Evolutionary conservation across 2,113 vertebrate species (phyloP), one percentile per base, ranked within the genome.

Genomic region (Halcyon senegalensis): DNA sequence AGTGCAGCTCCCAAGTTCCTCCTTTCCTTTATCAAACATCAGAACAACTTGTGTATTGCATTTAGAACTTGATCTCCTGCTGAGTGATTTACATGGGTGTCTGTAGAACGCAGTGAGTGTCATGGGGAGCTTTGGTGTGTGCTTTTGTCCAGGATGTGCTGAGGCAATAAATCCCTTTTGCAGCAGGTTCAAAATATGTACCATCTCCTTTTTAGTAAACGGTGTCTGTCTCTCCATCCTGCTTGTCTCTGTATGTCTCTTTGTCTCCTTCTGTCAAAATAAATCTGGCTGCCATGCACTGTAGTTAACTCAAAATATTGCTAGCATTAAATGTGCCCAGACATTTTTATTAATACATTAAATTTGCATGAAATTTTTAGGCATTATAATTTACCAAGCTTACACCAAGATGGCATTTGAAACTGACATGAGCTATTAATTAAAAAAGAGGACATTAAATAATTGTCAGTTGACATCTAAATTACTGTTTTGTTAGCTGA

Each of bases 271-370:
- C 88, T 96, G 94, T 96, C 94, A 94, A 53, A 96, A 96, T 97
- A 96, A 97, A 96, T 97, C 96, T 94, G 87, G 20, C 92, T 96
- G 94, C 84, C 70, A 64, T 82, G 69, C 48, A 87, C 78, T 80
- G 91, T 91, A 97, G 94, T 97, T 97, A 97, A 96, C 91, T 94
- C 97, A 96, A 97, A 97, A 97, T 97, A 96, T 73, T 93, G 84
- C 96, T 72, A 91, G 64, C 90, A 95, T 95, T 97, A 97, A 97
- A 97, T 88, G 93, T 94, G 55, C 81, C 68, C 86, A 93, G 96
- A 90, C 94, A 94, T 96, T 97, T 97, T 97, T 97, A 97, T 97
- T 95, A 97, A 96, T 97, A 77, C 94, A 97, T 97, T 97, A 97
- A 97, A 96, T 89, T 87, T 96, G 90, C 77, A 93, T 96, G 90